phyloP scores from a whole-genome alignment of 2,113 vertebrate genomes.

The Sprattus sprattus region DNA sequence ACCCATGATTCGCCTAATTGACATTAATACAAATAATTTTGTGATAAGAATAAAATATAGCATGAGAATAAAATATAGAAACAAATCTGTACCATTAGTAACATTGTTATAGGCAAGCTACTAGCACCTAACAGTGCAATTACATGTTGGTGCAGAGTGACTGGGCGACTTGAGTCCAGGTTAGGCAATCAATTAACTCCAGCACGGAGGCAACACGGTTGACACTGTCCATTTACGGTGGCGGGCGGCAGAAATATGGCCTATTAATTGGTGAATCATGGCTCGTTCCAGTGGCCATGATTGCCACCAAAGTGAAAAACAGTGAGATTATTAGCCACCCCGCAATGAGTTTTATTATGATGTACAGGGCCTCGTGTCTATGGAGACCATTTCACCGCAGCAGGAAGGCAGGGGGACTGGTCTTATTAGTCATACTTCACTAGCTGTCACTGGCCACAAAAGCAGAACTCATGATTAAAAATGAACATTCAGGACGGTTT shows the following conservation, averaged over 20 bases:
- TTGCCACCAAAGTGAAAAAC: slow-evolving; percentile 73
- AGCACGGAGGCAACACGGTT: slow-evolving; percentile 55
- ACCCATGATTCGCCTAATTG: background rate
- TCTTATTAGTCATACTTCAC: slow-evolving; percentile 76
- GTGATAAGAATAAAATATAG: too few relatives aligned
- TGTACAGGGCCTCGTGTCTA: slow-evolving; percentile 57
- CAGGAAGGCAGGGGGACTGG: slow-evolving; percentile 66
- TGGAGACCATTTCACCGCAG: slow-evolving; percentile 67
- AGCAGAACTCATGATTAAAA: slow-evolving; percentile 70
- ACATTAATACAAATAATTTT: background rate
- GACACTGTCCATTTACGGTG: slow-evolving; percentile 67
- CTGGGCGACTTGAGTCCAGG: slow-evolving; percentile 24
- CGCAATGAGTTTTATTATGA: slow-evolving; percentile 55
- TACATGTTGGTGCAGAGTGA: slow-evolving; percentile 6
- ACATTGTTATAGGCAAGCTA: background rate
- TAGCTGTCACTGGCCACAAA: slow-evolving; percentile 75
- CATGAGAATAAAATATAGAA: background rate
- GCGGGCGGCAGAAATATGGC: slow-evolving; percentile 72
- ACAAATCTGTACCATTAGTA: background rate
- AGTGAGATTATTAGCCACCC: slow-evolving; percentile 68
- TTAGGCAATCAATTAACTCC: slow-evolving; percentile 41
- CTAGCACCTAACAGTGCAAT: background rate
- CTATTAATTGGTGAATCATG: slow-evolving; percentile 79
- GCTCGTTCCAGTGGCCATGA: slow-evolving; percentile 71
- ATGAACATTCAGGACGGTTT: slow-evolving; percentile 55